Evolutionary conservation across 2,888 invertebrate species (phyloP).

Genomic region (Aphelenchoides bicaudatus): DNA sequence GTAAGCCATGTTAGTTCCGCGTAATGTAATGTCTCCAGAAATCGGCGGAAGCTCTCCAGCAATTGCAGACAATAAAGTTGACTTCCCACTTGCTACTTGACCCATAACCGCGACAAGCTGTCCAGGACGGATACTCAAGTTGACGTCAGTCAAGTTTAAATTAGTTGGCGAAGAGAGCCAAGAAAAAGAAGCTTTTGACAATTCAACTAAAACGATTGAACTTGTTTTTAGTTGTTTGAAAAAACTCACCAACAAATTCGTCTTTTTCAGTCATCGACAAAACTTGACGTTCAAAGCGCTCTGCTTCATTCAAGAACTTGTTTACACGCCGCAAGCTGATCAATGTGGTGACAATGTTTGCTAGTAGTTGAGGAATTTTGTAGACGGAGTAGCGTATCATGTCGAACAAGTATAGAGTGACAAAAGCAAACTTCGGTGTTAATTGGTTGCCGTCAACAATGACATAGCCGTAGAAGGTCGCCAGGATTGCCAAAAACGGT

Average conservation of each 20-base stretch:
- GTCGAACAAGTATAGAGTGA: conserved; percentile 80
- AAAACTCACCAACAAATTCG: conserved; percentile 2
- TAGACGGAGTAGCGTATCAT: conserved; percentile 76
- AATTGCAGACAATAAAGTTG: conserved; percentile 76
- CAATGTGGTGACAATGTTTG: conserved; percentile 23
- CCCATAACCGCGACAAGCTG: conserved; percentile 63
- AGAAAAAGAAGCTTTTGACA: conserved; percentile 76
- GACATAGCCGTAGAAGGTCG: conserved; percentile 78
- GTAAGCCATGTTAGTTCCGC: conserved; percentile 69
- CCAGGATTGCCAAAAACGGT: conserved; percentile 30
- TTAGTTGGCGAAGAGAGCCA: conserved; percentile 67
- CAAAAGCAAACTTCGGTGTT: conserved; percentile 71
- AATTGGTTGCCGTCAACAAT: conserved; percentile 69
- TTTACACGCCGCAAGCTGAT: conserved; percentile 52
- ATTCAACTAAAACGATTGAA: conserved; percentile 20
- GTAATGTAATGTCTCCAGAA: conserved; percentile 59
- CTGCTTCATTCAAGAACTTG: conserved; percentile 53
- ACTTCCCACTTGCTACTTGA: conserved; percentile 63
- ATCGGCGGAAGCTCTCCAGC: conserved; percentile 64
- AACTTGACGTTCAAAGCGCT: conserved; percentile 35
- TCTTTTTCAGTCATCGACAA: background rate
- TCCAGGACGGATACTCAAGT: conserved; percentile 63
- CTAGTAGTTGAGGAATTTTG: conserved; percentile 67
- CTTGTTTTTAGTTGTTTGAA: background rate
- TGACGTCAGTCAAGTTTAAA: conserved; percentile 64